Evolutionary conservation across 2,888 invertebrate species (phyloP).

Genomic region (Pachydiplax longipennis): DNA sequence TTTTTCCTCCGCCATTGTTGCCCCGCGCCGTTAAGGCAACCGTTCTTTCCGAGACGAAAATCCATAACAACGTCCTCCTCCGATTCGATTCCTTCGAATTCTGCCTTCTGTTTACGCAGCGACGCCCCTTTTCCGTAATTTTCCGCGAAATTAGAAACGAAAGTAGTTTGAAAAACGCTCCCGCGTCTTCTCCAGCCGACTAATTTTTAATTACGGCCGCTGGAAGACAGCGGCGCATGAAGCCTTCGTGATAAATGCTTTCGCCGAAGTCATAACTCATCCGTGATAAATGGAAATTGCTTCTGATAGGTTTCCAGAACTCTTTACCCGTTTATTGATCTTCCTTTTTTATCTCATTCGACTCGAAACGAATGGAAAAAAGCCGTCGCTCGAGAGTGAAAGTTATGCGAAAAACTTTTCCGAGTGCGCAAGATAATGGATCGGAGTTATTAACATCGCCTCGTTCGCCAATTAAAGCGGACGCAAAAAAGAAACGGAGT

Average conservation of each 20-base stretch:
- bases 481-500: too few species aligned
- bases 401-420: not conserved
- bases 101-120: too few species aligned
- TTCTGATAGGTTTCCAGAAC: slow-evolving; percentile 21
- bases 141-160: not conserved
- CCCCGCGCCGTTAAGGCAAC: too few species aligned
- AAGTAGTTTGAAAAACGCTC: not conserved
- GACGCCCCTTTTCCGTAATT: not conserved
- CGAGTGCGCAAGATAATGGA: not conserved
- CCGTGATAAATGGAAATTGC: slow-evolving; percentile 28
- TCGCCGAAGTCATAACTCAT: not conserved
- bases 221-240: not conserved
- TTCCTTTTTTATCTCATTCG: not conserved
- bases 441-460: not conserved
- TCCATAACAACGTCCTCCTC: too few species aligned
- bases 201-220: slow-evolving; percentile 12
- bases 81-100: too few species aligned
- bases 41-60: too few species aligned
- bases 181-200: not conserved
- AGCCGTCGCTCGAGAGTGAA: not conserved
- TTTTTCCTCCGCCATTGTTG: too few species aligned
- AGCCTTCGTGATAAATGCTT: slow-evolving; percentile 1
- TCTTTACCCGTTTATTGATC: slow-evolving; percentile 8
- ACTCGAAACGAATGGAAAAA: not conserved
- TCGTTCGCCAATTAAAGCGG: not conserved